Percentiles rank a stretch among this genome's conserved stretches.
Evolutionary conservation across 2,888 invertebrate genomes (phyloP).

Genomic region (Arenicola marina): DNA sequence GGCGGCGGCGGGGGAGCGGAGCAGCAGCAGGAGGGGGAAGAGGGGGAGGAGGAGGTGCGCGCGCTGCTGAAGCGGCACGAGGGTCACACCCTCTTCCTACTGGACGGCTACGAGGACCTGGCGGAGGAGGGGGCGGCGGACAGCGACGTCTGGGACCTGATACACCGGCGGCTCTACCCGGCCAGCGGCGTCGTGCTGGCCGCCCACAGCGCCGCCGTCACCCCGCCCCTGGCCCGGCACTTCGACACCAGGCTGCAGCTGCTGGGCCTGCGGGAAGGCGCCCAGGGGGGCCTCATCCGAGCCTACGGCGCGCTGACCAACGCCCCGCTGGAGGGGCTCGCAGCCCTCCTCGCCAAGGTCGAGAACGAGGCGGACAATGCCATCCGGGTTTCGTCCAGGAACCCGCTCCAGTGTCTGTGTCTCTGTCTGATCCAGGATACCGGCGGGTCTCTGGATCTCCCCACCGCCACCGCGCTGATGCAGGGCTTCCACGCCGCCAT

Average conservation of each 20-base stretch:
- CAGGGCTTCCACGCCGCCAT: conserved; percentile 10
- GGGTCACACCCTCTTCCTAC: conserved; percentile 42
- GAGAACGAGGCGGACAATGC: background rate
- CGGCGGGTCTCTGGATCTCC: background rate
- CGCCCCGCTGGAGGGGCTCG: background rate
- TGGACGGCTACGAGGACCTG: conserved; percentile 47
- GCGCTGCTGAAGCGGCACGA: no score
- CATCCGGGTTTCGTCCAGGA: conserved; percentile 6
- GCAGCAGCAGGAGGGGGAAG: no score
- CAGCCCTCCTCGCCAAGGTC: background rate
- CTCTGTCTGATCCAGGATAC: conserved; percentile 24
- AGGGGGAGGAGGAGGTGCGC: no score
- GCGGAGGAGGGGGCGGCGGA: conserved; percentile 1
- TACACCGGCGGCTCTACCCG: conserved; percentile 33
- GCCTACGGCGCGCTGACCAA: conserved; percentile 10
- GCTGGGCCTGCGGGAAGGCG: conserved; percentile 18
- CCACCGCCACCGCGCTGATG: conserved; percentile 5
- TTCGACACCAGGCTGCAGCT: conserved; percentile 20
- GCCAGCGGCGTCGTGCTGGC: conserved; percentile 40
- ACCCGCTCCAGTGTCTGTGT: conserved; percentile 20
- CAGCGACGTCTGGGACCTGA: conserved; percentile 34
- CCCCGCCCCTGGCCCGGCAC: background rate
- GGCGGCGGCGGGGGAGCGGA: no score
- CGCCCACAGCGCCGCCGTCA: conserved; percentile 29
- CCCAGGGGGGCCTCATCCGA: conserved; percentile 14